Evolutionary conservation across 2,888 invertebrate genomes (phyloP).

Genomic region (Podotricha telesiphe): DNA sequence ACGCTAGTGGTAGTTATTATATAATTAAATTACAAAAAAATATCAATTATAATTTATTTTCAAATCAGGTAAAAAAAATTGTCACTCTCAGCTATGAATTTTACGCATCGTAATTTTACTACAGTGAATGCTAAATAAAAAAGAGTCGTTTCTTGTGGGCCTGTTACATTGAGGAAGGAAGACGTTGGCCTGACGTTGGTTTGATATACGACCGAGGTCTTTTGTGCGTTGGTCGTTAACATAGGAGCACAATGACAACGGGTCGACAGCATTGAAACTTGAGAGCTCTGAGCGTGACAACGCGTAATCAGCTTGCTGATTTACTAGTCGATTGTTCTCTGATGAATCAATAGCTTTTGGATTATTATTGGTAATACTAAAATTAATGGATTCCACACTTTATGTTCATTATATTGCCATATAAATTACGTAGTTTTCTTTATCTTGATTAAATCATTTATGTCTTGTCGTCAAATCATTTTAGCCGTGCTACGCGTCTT

Average conservation of each 20-base stretch:
- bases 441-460: background rate
- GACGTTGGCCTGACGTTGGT: conserved; percentile 82
- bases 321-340: conserved; percentile 30
- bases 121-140: conserved; percentile 65
- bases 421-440: background rate
- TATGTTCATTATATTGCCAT: background rate
- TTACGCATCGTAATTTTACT: conserved; percentile 71
- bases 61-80: background rate
- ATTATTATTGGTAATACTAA: conserved; percentile 6
- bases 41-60: background rate
- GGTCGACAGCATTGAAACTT: conserved; percentile 56
- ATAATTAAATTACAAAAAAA: too few species aligned
- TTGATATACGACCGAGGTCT: conserved; percentile 80
- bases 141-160: conserved; percentile 72
- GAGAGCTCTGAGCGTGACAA: conserved; percentile 62
- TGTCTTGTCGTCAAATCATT: too few species aligned
- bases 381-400: background rate
- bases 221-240: conserved; percentile 80
- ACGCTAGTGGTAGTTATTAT: too few species aligned
- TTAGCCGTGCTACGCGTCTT: too few species aligned
- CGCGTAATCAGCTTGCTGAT: conserved; percentile 48
- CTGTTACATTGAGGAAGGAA: conserved; percentile 77
- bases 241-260: conserved; percentile 69
- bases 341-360: conserved; percentile 21
- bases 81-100: conserved; percentile 49